Evolutionary conservation across 1,140 invertebrate species (phyloP).

Genomic region (Tenebrio molitor): DNA sequence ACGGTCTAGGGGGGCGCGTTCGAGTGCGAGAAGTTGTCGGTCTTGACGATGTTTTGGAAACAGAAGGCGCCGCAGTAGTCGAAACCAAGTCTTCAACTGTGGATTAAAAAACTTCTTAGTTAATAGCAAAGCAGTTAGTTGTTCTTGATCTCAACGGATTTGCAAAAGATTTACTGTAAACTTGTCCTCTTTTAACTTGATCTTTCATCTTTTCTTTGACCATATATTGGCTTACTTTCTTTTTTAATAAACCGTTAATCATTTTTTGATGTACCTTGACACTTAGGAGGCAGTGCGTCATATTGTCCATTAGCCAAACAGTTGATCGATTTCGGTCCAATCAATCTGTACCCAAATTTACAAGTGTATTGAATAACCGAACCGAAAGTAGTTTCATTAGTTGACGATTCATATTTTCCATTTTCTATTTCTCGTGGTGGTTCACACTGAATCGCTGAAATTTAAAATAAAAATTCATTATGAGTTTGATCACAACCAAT

Average conservation of each 20-base stretch:
- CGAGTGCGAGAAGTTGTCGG: slow-evolving; percentile 59
- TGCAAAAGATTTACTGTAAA: background rate
- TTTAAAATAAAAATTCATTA: no score
- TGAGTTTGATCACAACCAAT: no score
- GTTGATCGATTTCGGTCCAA: slow-evolving; percentile 76
- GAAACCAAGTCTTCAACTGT: slow-evolving; percentile 59
- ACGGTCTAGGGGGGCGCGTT: slow-evolving; percentile 64
- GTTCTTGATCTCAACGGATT: background rate
- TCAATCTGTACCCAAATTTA: slow-evolving; percentile 76
- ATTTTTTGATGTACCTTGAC: slow-evolving; percentile 69
- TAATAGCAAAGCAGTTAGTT: background rate
- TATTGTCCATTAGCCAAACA: slow-evolving; percentile 85
- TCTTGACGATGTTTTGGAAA: slow-evolving; percentile 22
- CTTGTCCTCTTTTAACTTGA: no score
- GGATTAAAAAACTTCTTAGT: slow-evolving; percentile 22
- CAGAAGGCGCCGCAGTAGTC: slow-evolving; percentile 48
- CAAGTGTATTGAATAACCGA: slow-evolving; percentile 84
- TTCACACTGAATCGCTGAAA: slow-evolving; percentile 81
- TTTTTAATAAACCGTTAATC: no score
- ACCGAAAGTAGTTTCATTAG: slow-evolving; percentile 76
- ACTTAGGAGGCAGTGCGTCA: slow-evolving; percentile 81
- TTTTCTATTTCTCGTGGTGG: slow-evolving; percentile 80
- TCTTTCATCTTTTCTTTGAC: no score
- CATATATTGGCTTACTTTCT: no score
- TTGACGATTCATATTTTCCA: slow-evolving; percentile 76